Percentiles rank a stretch among this genome's conserved stretches.
Evolutionary conservation across 2,113 vertebrate species (phyloP).

Genomic region (Leptosomus discolor): DNA sequence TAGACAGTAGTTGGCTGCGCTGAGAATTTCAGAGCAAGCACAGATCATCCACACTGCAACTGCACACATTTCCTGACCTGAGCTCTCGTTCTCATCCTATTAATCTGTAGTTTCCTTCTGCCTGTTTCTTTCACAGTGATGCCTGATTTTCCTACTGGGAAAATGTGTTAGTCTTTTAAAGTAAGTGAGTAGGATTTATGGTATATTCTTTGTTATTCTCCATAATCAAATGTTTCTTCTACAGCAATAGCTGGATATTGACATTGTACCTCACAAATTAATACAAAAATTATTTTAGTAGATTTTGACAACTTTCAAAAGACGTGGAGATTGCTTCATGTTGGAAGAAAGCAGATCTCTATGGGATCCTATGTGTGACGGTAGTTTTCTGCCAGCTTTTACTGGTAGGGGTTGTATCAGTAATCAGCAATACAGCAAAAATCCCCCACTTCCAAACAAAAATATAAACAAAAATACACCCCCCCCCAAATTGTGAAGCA

Average conservation of each 20-base stretch:
- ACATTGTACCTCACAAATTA: background rate
- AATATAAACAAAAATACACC: background rate
- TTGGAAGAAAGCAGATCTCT: background rate
- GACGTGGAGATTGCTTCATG: background rate
- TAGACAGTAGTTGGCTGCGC: background rate
- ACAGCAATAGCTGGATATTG: background rate
- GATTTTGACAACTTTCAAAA: background rate
- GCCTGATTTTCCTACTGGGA: background rate
- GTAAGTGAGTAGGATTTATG: background rate
- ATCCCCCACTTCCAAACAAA: background rate
- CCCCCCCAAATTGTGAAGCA: background rate
- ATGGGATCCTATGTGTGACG: background rate
- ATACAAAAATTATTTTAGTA: background rate
- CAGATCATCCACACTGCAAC: background rate
- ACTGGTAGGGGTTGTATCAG: background rate
- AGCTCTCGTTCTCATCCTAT: background rate
- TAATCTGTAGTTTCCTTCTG: background rate
- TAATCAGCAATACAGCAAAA: background rate
- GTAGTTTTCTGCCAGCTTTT: background rate
- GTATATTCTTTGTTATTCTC: background rate
- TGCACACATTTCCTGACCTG: background rate
- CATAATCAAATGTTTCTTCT: background rate
- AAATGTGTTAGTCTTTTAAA: background rate
- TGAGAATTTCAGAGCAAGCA: background rate
- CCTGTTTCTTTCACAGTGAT: background rate